Percentiles rank a stretch among this genome's conserved stretches.
Conservation (phyloP, 2,113 vertebrate species). For the Cebidichthys violaceus region DNA sequence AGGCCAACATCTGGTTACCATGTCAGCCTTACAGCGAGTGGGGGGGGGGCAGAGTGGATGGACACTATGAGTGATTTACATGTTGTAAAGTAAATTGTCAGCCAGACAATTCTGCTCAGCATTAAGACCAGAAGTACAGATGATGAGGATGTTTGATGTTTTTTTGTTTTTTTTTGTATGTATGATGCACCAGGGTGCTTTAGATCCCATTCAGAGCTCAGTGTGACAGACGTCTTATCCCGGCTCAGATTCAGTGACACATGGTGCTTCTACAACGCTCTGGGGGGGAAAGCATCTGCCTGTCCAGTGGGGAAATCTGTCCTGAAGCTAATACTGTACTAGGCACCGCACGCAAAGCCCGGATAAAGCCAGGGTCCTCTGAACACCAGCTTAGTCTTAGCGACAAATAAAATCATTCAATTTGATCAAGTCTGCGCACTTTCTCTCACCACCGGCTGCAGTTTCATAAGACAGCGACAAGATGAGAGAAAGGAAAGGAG, state of each 20-base stretch:
- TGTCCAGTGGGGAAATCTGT: constrained; percentile 61
- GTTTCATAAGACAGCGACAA: neutral
- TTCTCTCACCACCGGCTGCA: constrained; percentile 18
- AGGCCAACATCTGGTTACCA: constrained; percentile 32
- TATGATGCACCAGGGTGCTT: constrained; percentile 23
- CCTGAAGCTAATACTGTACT: constrained; percentile 37
- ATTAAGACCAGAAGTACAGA: constrained; percentile 10
- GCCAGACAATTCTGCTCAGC: neutral
- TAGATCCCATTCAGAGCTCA: constrained; percentile 39
- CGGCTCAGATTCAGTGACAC: constrained; percentile 60
- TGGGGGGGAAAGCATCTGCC: constrained; percentile 56
- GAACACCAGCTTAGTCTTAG: constrained; percentile 58
- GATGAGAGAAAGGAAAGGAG: neutral
- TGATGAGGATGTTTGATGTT: constrained; percentile 3
- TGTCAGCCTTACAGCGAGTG: neutral
- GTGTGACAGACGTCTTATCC: constrained; percentile 60
- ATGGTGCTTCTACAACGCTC: constrained; percentile 28
- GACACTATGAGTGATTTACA: neutral
- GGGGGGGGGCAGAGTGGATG: neutral
- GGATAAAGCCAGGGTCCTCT: constrained; percentile 62
- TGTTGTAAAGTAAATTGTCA: neutral
- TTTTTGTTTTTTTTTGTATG: neutral
- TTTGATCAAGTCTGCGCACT: constrained; percentile 42
- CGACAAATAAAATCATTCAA: constrained; percentile 68
- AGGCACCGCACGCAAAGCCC: constrained; percentile 60